A percentile compares a stretch with the other conserved stretches of the same genome.
Evolutionary conservation across 2,113 vertebrate genomes (phyloP).

Genomic region (Pomatorhinus ruficollis): DNA sequence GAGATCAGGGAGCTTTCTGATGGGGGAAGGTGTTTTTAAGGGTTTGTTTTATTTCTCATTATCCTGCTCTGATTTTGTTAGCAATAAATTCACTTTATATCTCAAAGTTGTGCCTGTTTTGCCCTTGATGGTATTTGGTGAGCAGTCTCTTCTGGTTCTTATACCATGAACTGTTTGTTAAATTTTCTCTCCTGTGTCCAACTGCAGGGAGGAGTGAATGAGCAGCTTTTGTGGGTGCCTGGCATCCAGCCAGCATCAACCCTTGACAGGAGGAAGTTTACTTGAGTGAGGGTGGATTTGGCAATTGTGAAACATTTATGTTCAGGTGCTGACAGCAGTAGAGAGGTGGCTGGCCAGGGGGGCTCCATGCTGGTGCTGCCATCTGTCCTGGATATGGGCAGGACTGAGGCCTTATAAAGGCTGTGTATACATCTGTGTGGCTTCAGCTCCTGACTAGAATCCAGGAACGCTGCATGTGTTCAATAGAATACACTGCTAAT

Average conservation of each 20-base stretch:
- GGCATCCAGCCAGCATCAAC: rapidly evolving
- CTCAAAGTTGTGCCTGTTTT: background rate
- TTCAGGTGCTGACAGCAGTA: background rate
- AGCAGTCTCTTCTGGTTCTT: background rate
- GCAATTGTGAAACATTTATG: background rate
- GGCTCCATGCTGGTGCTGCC: background rate
- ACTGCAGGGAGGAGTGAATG: rapidly evolving
- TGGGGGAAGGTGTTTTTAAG: background rate
- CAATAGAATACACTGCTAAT: background rate
- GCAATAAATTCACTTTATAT: background rate
- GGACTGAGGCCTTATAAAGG: background rate
- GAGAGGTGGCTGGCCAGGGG: background rate
- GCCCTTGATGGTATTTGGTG: background rate
- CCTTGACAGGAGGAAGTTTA: background rate
- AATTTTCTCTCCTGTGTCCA: background rate
- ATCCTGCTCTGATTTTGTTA: background rate
- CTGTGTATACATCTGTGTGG: background rate
- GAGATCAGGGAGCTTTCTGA: background rate
- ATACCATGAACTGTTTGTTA: background rate
- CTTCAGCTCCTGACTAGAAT: background rate
- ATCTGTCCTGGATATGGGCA: background rate
- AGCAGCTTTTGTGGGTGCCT: background rate
- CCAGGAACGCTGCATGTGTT: background rate
- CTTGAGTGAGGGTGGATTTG: background rate
- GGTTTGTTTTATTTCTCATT: background rate